A percentile compares a stretch with the other conserved stretches of the same genome.
Evolutionary conservation across 2,888 invertebrate genomes (phyloP).

Genomic region (Metacarcinus magister): DNA sequence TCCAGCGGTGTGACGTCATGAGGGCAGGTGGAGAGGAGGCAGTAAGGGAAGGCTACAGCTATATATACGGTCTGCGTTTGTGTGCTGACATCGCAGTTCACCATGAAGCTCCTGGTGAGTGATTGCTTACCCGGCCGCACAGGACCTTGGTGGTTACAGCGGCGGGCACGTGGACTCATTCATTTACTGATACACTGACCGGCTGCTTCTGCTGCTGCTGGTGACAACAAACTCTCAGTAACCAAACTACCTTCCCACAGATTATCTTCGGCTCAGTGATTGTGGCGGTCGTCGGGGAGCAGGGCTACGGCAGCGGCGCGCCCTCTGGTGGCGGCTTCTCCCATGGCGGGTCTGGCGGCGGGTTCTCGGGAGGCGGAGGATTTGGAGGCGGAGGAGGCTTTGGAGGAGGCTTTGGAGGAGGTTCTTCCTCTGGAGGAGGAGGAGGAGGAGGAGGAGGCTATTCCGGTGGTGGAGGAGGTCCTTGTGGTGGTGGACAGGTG

Average conservation of each 20-base stretch:
- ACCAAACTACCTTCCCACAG: slow-evolving; percentile 33
- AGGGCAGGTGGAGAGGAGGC: background rate
- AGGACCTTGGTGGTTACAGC: no score
- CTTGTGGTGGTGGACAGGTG: slow-evolving; percentile 68
- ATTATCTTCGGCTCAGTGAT: slow-evolving; percentile 43
- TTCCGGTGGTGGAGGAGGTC: slow-evolving; percentile 1
- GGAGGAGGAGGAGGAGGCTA: slow-evolving; percentile 48
- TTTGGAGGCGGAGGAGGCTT: background rate
- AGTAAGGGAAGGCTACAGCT: background rate
- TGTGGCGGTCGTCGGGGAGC: background rate
- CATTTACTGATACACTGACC: background rate
- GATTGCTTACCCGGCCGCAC: background rate
- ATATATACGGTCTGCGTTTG: background rate
- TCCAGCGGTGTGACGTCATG: background rate
- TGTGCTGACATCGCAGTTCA: background rate
- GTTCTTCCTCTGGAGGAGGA: background rate
- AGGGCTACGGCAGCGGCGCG: background rate
- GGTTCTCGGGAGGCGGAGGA: background rate
- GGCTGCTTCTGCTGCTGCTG: background rate
- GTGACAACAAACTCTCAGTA: background rate
- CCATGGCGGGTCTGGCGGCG: slow-evolving; percentile 9
- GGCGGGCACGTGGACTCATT: background rate
- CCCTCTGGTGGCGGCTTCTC: background rate
- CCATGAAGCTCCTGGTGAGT: slow-evolving; percentile 59
- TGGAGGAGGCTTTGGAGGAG: background rate